Percentiles rank a stretch among this genome's conserved stretches.
Conservation (phyloP, 2,888 invertebrate species). For the Ypsolopha sequella region DNA sequence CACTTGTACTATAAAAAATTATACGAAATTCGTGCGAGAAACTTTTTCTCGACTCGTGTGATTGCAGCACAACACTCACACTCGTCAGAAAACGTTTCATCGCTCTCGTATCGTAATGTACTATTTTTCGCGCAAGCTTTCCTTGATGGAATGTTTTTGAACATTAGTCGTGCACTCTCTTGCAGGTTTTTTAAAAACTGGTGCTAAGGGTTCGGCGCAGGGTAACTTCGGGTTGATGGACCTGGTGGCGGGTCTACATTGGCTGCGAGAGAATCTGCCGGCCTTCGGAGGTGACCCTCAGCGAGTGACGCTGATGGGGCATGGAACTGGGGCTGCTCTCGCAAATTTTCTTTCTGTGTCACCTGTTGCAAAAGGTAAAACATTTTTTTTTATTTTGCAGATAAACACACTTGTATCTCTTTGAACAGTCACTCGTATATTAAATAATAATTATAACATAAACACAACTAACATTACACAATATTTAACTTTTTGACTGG, state of each 20-base stretch:
- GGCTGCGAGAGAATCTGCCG: constrained; percentile 95
- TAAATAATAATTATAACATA: too few relatives aligned
- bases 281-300: constrained; percentile 96
- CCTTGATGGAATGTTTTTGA: too few relatives aligned
- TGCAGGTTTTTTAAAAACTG: constrained; percentile 91
- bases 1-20: too few relatives aligned
- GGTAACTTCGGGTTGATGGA: constrained; percentile 95
- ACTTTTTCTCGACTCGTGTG: too few relatives aligned
- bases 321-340: constrained; percentile 96
- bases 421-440: background rate
- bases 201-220: constrained; percentile 89
- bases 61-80: too few relatives aligned
- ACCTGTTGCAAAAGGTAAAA: constrained; percentile 91
- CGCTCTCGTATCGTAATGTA: too few relatives aligned
- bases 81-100: too few relatives aligned
- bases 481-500: too few relatives aligned
- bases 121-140: too few relatives aligned
- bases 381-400: too few relatives aligned
- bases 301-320: constrained; percentile 94
- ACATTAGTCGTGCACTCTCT: constrained; percentile 10
- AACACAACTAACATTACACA: too few relatives aligned
- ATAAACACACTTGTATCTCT: constrained; percentile 3
- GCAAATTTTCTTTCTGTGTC: constrained; percentile 97
- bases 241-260: constrained; percentile 94
- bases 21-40: too few relatives aligned